A percentile compares a stretch with the other conserved stretches of the same genome.
Evolutionary conservation across 2,888 invertebrate species (phyloP).

Genomic region (Leptopterna dolabrata): DNA sequence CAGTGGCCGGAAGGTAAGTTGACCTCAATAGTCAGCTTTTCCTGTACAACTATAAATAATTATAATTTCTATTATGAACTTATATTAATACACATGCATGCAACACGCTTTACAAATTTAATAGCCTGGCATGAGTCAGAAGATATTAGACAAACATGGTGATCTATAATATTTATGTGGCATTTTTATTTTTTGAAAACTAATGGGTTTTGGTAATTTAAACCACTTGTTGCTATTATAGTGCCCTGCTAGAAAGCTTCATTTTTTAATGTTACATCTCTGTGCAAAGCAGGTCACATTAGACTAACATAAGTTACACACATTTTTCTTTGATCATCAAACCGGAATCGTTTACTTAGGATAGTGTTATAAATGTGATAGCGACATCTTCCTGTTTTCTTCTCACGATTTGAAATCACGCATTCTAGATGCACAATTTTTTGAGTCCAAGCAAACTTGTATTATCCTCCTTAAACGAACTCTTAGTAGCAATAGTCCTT

Average conservation of each 20-base stretch:
- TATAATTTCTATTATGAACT: slow-evolving; percentile 49
- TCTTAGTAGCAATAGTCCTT: too few species aligned
- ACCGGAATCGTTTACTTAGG: neutral
- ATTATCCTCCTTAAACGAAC: neutral
- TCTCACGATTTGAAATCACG: slow-evolving; percentile 15
- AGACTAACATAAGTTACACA: slow-evolving; percentile 48
- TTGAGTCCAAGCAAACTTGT: neutral
- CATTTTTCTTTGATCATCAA: neutral
- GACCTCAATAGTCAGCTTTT: slow-evolving; percentile 48
- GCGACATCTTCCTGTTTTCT: neutral
- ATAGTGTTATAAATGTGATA: neutral
- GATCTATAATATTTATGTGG: slow-evolving; percentile 58
- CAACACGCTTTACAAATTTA: slow-evolving; percentile 61
- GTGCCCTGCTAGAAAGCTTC: slow-evolving; percentile 59
- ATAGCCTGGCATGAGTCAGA: slow-evolving; percentile 62
- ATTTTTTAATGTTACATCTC: slow-evolving; percentile 52
- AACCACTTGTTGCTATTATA: slow-evolving; percentile 58
- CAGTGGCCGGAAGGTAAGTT: slow-evolving; percentile 91
- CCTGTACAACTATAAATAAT: slow-evolving; percentile 55
- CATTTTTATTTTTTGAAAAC: slow-evolving; percentile 55
- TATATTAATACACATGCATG: slow-evolving; percentile 62
- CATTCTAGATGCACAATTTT: slow-evolving; percentile 24
- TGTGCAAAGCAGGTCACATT: slow-evolving; percentile 59
- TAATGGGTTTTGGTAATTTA: slow-evolving; percentile 60
- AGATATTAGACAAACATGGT: slow-evolving; percentile 60